Conservation (phyloP, 2,113 vertebrate genomes). For the Harpagus bidentatus region DNA sequence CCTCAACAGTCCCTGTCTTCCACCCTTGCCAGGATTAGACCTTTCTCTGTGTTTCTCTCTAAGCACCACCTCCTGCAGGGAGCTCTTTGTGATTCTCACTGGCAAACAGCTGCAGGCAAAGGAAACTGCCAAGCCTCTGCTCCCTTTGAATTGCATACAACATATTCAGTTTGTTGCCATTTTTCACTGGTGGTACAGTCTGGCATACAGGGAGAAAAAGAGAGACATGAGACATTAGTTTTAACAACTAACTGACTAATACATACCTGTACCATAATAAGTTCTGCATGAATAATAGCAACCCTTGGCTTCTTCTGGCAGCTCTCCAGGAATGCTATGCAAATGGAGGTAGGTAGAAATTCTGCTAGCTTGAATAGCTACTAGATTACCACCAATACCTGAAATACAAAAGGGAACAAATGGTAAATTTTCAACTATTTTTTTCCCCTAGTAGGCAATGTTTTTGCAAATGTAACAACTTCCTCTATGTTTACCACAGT, state of each 20-base stretch:
- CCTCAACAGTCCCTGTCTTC: background rate
- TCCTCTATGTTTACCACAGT: background rate
- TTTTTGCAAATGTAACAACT: background rate
- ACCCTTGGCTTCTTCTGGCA: conserved; percentile 88
- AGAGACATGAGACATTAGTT: background rate
- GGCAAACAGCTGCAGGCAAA: background rate
- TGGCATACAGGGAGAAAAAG: background rate
- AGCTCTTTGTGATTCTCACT: background rate
- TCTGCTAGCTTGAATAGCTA: conserved; percentile 96
- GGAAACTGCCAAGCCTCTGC: background rate
- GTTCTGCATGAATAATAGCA: conserved; percentile 91
- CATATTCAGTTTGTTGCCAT: background rate
- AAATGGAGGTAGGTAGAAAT: conserved; percentile 96
- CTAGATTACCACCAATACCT: conserved; percentile 98
- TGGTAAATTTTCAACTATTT: background rate
- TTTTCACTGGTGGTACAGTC: background rate
- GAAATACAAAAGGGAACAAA: conserved; percentile 1
- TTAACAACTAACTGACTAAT: background rate
- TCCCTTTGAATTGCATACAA: background rate
- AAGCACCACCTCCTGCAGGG: background rate
- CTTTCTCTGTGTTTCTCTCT: background rate
- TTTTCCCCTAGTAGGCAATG: background rate
- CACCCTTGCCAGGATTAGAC: background rate
- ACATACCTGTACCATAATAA: conserved; percentile 87
- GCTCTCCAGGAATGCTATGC: conserved; percentile 87